Evolutionary conservation across 30 jellyfish, hydroid and myxozoan species (phyloP), one percentile per base, ranked within the genome.

Genomic region (Aurelia sp.): DNA sequence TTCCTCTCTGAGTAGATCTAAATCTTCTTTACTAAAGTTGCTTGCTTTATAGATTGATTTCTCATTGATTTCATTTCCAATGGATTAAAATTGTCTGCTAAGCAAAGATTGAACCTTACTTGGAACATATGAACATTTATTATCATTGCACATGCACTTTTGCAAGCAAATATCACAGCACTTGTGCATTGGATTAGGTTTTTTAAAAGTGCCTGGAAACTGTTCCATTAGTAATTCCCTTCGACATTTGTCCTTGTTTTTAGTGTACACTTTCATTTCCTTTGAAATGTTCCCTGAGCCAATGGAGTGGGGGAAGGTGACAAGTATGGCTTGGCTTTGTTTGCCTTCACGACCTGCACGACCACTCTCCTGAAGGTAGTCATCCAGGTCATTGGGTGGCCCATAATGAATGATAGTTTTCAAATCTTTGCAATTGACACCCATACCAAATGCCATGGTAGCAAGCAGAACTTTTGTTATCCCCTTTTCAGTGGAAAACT

Each of bases 381-480:
- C 75, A 64, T 64, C 75, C 12, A 64, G 12, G 41, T 64, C 75
- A 19, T 11, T 19, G 19, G 12, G 75, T 20, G 75, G 41, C 9
- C 75, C 75, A 12, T 9, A 19, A 64, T 64, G 75, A 8, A 64
- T 19, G 12, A 64, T 21, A 8, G 12, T 12, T 8, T 64, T 12
- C 18, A 69, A 16, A 27, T 21, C 81, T 13, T 69, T 69, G 64
- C 81, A 69, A 22, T 69, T 68, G 30, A 69, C 68, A 69, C 81
- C 81, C 81, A 69, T 69, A 12, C 81, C 81, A 69, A 69, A 27
- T 69, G 81, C 81, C 8, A 22, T 69, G 19, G 81, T 27, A 12
- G 81, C 81, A 31, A 69, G 13, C 16, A 69, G 17, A 13, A 69
- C 61, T 16, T 68, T 11, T 12, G 30, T 68, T 8, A 13, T 69